Evolutionary conservation across 2,797 vertebrate genomes (phyloP).

Genomic region (Anisognathus igniventris): DNA sequence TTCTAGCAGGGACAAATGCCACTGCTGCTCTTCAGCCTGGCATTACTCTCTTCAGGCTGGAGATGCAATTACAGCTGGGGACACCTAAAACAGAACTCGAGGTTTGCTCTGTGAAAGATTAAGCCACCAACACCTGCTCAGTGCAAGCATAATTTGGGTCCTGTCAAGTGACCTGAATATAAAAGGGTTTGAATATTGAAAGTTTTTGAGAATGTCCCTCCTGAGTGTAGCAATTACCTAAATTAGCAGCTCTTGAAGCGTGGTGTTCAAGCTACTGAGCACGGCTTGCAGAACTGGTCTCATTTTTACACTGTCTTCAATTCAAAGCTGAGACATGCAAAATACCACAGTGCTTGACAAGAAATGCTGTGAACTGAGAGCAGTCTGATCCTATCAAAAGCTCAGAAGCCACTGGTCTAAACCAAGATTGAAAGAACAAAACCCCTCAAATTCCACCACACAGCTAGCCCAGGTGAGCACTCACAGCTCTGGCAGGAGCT

Average conservation of each 20-base stretch:
- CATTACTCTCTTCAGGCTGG: background rate
- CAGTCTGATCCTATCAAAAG: background rate
- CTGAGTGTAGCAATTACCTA: background rate
- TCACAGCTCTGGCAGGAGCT: background rate
- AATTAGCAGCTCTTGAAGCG: background rate
- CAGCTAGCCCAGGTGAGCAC: rapidly evolving
- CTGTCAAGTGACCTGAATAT: background rate
- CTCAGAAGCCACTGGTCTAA: background rate
- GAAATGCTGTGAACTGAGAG: background rate
- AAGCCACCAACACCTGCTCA: background rate
- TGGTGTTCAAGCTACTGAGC: background rate
- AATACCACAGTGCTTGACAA: background rate
- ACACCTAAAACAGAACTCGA: background rate
- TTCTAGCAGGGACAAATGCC: slow-evolving; percentile 40
- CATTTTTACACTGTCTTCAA: background rate
- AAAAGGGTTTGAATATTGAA: background rate
- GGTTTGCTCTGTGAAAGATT: background rate
- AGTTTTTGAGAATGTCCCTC: background rate
- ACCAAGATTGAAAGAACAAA: background rate
- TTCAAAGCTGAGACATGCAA: background rate
- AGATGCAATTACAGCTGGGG: background rate
- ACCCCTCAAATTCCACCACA: background rate
- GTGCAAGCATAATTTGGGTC: background rate
- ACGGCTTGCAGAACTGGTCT: background rate
- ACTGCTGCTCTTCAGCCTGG: background rate